phyloP scores from a whole-genome alignment of 2,113 vertebrate species.

The Gallinago media region DNA sequence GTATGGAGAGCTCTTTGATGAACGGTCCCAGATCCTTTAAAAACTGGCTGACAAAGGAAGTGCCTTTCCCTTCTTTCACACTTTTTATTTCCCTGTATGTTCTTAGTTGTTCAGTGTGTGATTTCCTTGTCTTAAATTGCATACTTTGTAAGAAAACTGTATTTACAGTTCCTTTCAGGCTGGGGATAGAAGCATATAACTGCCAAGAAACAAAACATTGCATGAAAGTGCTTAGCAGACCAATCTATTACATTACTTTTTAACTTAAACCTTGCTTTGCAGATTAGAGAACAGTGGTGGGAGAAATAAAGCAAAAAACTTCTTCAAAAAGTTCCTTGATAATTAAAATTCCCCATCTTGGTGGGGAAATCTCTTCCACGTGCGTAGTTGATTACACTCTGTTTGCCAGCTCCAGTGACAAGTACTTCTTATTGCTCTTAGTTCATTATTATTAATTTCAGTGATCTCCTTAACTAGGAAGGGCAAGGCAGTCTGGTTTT shows the following conservation, averaged over 20 bases:
- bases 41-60: neutral
- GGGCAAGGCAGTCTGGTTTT: neutral
- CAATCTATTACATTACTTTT: neutral
- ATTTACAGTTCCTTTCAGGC: neutral
- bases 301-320: conserved; percentile 6
- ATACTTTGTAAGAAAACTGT: neutral
- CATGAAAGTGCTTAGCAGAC: neutral
- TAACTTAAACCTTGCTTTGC: neutral
- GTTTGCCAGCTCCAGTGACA: neutral
- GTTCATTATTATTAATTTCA: neutral
- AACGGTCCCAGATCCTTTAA: neutral
- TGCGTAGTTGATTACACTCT: neutral
- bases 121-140: neutral
- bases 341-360: neutral
- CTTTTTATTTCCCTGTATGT: accelerated
- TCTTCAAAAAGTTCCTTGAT: neutral
- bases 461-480: neutral
- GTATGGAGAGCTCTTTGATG: neutral
- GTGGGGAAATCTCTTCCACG: neutral
- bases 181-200: neutral
- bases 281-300: neutral
- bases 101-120: neutral
- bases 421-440: neutral
- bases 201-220: neutral
- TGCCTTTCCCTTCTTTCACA: neutral